Base-by-base conservation (phyloP, 2,113 vertebrate species). In the Micromys minutus region DNA sequence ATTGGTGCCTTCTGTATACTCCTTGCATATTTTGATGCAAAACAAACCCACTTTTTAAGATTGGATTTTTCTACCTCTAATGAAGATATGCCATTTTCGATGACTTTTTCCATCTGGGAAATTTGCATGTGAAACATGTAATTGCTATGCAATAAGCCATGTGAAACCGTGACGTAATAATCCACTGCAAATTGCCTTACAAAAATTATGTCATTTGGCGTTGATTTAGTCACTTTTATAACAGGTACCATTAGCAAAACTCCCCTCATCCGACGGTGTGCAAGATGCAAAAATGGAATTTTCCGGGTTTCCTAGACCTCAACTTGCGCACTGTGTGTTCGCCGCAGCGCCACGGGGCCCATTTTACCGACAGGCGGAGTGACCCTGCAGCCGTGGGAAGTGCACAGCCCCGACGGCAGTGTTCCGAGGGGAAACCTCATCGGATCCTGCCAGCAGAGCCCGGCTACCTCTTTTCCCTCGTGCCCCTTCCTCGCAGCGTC, bases 121-220 rank as follows among this genome's bases (percentile, higher is more conserved):
- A 97, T 93, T 52, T 50, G 77, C 36, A 71, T 55, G 75, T 86
- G 76, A 93, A 95, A 89, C 24, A 69, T 90, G 71, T 93, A 93
- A 95, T 47, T 5, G 24, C 88, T 81, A 72, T 87, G 75, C 42
- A 87, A 0, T 2, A 90, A 93, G 45, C 72, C 22, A 50, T 91
- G 85, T 92, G 93, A 87, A 92, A 97, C 92, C 61, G 94, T 98
- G 98, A 98, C 97, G 98, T 97, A 98, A 98, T 77, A 86, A 47
- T 59, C 84, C 21, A 72, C 92, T 97, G 80, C 95, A 97, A 97
- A 95, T 98, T 98, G 95, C 97, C 89, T 93, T 94, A 50, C 75
- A 84, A 89, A 92, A 94, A 95, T 98, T 0, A 98, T 96, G 94
- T 17, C 96, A 19, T 52, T 95, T 91, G 74, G 85, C 2, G 50